Conservation (phyloP, 2,888 invertebrate species). For the Drosophila maculinotata region DNA sequence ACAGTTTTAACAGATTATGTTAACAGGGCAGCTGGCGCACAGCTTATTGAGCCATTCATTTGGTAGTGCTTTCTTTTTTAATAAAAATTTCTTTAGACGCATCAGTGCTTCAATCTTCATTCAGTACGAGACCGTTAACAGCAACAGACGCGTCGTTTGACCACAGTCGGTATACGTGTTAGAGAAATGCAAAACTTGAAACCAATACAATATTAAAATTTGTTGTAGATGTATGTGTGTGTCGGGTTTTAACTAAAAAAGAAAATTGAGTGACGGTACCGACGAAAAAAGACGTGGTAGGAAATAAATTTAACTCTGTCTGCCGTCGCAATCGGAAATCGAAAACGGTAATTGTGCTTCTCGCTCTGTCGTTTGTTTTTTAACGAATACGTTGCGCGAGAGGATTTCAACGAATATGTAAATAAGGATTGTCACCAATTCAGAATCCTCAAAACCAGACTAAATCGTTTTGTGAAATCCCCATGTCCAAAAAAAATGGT, state of each 20-base stretch:
- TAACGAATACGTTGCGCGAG: constrained; percentile 18
- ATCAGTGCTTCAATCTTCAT: constrained; percentile 77
- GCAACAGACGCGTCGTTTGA: constrained; percentile 74
- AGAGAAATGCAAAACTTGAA: constrained; percentile 65
- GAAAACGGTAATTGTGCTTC: constrained; percentile 67
- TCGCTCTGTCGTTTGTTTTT: constrained; percentile 18
- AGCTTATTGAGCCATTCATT: constrained; percentile 39
- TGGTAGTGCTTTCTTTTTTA: constrained; percentile 80
- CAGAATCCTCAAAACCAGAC: neutral
- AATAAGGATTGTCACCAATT: constrained; percentile 22
- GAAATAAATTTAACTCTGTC: constrained; percentile 70
- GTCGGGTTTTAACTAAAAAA: constrained; percentile 44
- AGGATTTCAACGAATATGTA: constrained; percentile 11
- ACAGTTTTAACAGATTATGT: constrained; percentile 29
- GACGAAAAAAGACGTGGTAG: constrained; percentile 59
- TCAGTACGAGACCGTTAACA: constrained; percentile 80
- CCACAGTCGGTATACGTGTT: constrained; percentile 28
- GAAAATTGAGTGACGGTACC: constrained; percentile 53
- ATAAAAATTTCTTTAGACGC: constrained; percentile 82
- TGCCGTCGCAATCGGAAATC: constrained; percentile 70
- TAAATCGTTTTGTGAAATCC: constrained; percentile 8
- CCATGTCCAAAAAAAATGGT: constrained; percentile 10
- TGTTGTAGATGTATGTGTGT: constrained; percentile 32
- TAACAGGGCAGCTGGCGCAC: constrained; percentile 31
- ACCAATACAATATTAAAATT: constrained; percentile 57